phyloP scores from a whole-genome alignment of 2,888 invertebrate species.

The Barypeithes pellucidus region DNA sequence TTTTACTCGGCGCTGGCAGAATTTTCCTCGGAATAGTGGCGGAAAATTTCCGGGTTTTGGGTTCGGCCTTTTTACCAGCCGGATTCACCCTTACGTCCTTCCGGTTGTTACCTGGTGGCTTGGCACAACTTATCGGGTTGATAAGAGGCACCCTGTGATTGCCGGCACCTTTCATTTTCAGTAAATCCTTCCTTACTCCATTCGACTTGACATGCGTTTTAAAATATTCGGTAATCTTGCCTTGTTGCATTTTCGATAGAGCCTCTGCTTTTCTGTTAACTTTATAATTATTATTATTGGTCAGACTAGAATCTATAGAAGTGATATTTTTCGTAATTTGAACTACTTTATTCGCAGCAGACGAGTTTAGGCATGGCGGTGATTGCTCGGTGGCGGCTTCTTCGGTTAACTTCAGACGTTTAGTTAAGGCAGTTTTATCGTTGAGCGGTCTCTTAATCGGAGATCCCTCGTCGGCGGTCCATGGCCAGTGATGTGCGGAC shows the following conservation, averaged over 20 bases:
- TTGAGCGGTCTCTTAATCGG: constrained; percentile 57
- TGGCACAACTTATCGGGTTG: constrained; percentile 60
- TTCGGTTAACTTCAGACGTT: constrained; percentile 61
- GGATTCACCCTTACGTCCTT: constrained; percentile 64
- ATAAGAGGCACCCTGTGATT: constrained; percentile 55
- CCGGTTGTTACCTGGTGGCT: constrained; percentile 52
- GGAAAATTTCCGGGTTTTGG: constrained; percentile 64
- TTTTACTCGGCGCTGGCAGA: constrained; percentile 69
- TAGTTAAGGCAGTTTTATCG: constrained; percentile 63
- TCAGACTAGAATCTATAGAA: constrained; percentile 60
- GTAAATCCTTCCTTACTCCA: constrained; percentile 63
- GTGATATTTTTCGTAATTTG: constrained; percentile 54
- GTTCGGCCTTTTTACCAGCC: constrained; percentile 65
- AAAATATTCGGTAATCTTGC: constrained; percentile 89
- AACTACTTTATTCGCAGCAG: constrained; percentile 45
- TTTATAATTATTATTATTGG: constrained; percentile 47
- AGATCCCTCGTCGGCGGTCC: constrained; percentile 55
- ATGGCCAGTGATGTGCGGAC: constrained; percentile 63
- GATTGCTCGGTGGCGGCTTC: constrained; percentile 60
- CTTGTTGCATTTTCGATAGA: constrained; percentile 73
- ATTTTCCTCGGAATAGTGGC: constrained; percentile 68
- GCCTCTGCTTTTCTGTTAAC: constrained; percentile 36
- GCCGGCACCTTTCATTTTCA: constrained; percentile 54
- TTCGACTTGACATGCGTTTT: constrained; percentile 86
- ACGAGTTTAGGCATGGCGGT: constrained; percentile 64